Base-by-base conservation (phyloP, 2,113 vertebrate species). In the Junco hyemalis region DNA sequence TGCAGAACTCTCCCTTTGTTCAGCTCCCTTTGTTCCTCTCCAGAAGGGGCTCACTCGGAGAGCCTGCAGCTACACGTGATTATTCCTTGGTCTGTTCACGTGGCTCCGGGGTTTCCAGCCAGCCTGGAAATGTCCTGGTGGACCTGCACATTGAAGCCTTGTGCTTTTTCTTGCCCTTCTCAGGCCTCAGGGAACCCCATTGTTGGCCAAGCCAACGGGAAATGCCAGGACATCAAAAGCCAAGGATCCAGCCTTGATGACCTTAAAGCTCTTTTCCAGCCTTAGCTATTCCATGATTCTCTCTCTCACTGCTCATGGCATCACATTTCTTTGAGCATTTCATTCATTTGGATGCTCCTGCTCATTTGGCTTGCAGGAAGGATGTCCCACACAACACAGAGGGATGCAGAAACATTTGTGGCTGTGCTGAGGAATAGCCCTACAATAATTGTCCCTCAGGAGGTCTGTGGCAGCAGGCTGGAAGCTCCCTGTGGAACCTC, bases 401-500 rank as follows among this genome's bases (percentile, higher is more conserved):
- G 2, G 0, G 0, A 65, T 24, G n/a, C 25, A 69, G 40, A 36
- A 40, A 44, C 70, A 35, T 36, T 1, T n/a, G 12, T 61, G 22
- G 3, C 51, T 48, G 20, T 56, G 33, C 51, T 54, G 47, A 87
- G 48, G 33, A 70, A 3, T 4, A 56, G n/a, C 28, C 47, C 70
- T 59, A 36, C 54, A 69, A 54, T 25, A 59, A 50, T 33, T 53
- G 28, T 64, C 11, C 31, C 7, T 26, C 15, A 35, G 48, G 33
- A 44, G 5, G 16, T n/a, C 18, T 45, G 17, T 68, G n/a, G 57
- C 0, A 40, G 54, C 10, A 74, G 50, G 17, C n/a, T 36, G 51
- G 36, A 83, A 68, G 14, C 12, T 88, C 29, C 29, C n/a, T 77
- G 0, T 19, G 38, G 31, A 74, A 12, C 9, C 3, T 83, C 42